Evolutionary conservation across 2,888 invertebrate species (phyloP).

Genomic region (Sthenelais limicola): DNA sequence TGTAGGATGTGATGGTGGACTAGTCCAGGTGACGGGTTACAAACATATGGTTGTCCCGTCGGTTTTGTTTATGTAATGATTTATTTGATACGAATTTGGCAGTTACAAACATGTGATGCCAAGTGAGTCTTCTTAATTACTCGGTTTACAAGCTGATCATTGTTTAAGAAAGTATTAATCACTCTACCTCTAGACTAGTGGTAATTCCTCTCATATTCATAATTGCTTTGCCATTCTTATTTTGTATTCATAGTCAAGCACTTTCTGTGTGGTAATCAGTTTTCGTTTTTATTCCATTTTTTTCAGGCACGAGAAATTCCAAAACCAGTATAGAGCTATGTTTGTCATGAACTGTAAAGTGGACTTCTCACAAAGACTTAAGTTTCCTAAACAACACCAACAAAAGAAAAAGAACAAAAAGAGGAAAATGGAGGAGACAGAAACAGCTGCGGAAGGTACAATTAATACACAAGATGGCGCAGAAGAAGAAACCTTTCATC

Average conservation of each 20-base stretch:
- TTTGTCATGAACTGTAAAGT: conserved; percentile 77
- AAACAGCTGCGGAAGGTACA: not conserved
- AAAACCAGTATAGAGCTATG: conserved; percentile 77
- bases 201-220: not conserved
- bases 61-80: too few relatives aligned
- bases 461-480: not conserved
- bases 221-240: not conserved
- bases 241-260: too few relatives aligned
- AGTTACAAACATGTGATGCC: too few relatives aligned
- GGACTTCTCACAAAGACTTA: conserved; percentile 66
- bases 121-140: too few relatives aligned
- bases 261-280: too few relatives aligned
- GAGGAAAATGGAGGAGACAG: conserved; percentile 46
- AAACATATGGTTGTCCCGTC: too few relatives aligned
- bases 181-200: not conserved
- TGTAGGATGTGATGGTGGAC: too few relatives aligned
- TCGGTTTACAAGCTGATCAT: too few relatives aligned
- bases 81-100: too few relatives aligned
- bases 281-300: too few relatives aligned
- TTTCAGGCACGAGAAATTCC: conserved; percentile 74
- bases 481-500: conserved; percentile 64
- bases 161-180: not conserved
- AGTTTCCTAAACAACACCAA: conserved; percentile 64
- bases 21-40: too few relatives aligned
- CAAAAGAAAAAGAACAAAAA: conserved; percentile 59